Percentiles rank a stretch among this genome's conserved stretches.
These are phyloP conservation scores for Lydus trimaculatus DNA, from an alignment of 2,888 invertebrate genomes.

Conservation along the genomic window DNA sequence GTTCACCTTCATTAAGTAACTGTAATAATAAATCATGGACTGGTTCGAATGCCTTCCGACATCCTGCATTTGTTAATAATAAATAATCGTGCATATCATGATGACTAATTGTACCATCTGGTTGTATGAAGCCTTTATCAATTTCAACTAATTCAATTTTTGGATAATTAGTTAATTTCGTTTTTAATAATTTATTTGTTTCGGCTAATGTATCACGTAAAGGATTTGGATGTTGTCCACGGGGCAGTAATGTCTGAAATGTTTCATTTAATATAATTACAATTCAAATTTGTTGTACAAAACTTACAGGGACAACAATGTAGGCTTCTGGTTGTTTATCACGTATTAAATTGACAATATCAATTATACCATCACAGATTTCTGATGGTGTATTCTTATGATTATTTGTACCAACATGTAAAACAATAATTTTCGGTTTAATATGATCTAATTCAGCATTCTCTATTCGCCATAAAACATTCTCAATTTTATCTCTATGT, in stretches of 20 bases:
- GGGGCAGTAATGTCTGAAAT: conserved; percentile 81
- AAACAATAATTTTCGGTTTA: conserved; percentile 86
- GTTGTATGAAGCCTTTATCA: conserved; percentile 80
- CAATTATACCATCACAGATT: conserved; percentile 81
- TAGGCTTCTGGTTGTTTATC: conserved; percentile 81
- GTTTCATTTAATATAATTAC: background rate
- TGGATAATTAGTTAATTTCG: conserved; percentile 67
- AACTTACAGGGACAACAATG: conserved; percentile 84
- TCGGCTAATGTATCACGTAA: conserved; percentile 78
- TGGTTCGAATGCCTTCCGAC: conserved; percentile 86
- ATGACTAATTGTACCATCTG: conserved; percentile 83
- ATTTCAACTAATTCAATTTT: conserved; percentile 81
- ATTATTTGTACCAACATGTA: conserved; percentile 91
- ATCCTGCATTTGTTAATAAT: conserved; percentile 85
- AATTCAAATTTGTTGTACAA: conserved; percentile 7
- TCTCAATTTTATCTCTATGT: conserved; percentile 85
- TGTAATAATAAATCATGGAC: conserved; percentile 81
- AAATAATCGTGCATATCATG: conserved; percentile 94
- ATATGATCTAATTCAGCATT: conserved; percentile 91
- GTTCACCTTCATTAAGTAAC: conserved; percentile 77
- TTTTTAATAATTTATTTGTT: conserved; percentile 77
- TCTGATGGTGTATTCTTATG: conserved; percentile 80
- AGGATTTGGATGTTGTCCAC: conserved; percentile 85
- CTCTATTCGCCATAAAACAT: conserved; percentile 88
- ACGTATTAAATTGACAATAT: conserved; percentile 76